These are phyloP conservation scores for Scophthalmus maximus DNA, from an alignment of 2,113 vertebrate genomes.

Conservation along the genomic window DNA sequence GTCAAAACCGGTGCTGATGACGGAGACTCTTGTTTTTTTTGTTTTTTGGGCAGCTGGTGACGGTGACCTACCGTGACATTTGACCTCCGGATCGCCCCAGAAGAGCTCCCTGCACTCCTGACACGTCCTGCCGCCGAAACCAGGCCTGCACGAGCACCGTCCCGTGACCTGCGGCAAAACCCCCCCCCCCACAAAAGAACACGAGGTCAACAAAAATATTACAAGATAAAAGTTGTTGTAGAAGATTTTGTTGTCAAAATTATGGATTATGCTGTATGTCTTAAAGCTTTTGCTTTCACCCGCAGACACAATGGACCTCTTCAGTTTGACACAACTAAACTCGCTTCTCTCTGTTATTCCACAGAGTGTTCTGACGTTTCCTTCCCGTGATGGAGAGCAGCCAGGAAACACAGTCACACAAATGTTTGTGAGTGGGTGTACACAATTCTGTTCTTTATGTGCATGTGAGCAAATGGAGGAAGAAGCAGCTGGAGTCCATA, in stretches of 20 bases:
- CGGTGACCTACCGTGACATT: slow-evolving; percentile 87
- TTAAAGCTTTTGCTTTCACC: slow-evolving; percentile 12
- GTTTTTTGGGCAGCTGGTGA: not conserved
- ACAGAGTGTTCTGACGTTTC: slow-evolving; percentile 66
- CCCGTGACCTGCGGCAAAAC: slow-evolving; percentile 86
- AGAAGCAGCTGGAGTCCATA: slow-evolving; percentile 53
- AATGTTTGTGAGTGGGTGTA: slow-evolving; percentile 34
- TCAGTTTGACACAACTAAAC: not conserved
- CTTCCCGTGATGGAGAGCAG: slow-evolving; percentile 70
- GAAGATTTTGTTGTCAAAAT: not conserved
- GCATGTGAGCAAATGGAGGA: too few species aligned
- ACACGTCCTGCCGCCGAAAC: slow-evolving; percentile 94
- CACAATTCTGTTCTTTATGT: slow-evolving; percentile 1
- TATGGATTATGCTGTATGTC: not conserved
- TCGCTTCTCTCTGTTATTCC: slow-evolving; percentile 32
- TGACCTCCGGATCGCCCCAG: slow-evolving; percentile 92
- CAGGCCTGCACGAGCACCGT: slow-evolving; percentile 91
- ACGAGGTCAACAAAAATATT: not conserved
- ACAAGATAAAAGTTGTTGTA: not conserved
- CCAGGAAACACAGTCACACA: slow-evolving; percentile 70
- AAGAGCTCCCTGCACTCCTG: slow-evolving; percentile 92
- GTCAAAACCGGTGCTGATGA: too few species aligned
- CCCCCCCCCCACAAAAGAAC: not conserved
- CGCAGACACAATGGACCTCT: slow-evolving; percentile 48
- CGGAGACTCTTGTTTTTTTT: too few species aligned